These are phyloP conservation scores for Anodontia alba DNA, from an alignment of 2,888 invertebrate species.

Conservation along the genomic window DNA sequence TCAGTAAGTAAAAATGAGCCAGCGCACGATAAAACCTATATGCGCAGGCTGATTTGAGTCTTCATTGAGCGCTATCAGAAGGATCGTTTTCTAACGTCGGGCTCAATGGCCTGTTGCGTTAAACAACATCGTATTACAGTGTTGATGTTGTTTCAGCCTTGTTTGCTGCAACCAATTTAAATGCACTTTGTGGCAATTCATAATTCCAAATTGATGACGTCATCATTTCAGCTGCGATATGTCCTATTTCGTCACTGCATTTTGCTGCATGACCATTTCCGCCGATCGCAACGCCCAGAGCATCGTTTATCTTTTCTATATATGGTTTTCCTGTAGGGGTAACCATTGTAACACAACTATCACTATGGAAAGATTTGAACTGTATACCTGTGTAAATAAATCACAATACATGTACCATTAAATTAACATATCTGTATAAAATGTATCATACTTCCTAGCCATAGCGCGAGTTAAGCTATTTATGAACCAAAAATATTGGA, in stretches of 20 bases:
- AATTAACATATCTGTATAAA: too few relatives aligned
- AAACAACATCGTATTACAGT: too few relatives aligned
- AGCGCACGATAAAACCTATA: too few relatives aligned
- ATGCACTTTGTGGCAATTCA: slow-evolving; percentile 27
- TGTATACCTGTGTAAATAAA: slow-evolving; percentile 38
- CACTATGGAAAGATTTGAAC: slow-evolving; percentile 45
- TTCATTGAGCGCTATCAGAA: too few relatives aligned
- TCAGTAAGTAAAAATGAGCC: too few relatives aligned
- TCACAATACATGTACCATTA: too few relatives aligned
- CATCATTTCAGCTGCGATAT: slow-evolving; percentile 55
- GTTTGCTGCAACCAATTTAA: neutral
- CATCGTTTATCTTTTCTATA: slow-evolving; percentile 40
- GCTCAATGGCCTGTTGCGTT: too few relatives aligned
- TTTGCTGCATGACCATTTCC: slow-evolving; percentile 56
- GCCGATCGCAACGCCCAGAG: slow-evolving; percentile 53
- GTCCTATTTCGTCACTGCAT: slow-evolving; percentile 57
- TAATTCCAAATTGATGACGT: slow-evolving; percentile 33
- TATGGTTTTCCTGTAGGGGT: slow-evolving; percentile 49
- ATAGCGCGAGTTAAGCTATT: too few relatives aligned
- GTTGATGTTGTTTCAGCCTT: neutral
- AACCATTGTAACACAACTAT: slow-evolving; percentile 53
- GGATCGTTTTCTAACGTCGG: too few relatives aligned
- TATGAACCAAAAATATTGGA: too few relatives aligned
- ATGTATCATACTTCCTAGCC: too few relatives aligned
- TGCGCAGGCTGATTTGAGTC: too few relatives aligned